phyloP scores from a whole-genome alignment of 2,113 vertebrate genomes.

The Odocoileus hemionus region DNA sequence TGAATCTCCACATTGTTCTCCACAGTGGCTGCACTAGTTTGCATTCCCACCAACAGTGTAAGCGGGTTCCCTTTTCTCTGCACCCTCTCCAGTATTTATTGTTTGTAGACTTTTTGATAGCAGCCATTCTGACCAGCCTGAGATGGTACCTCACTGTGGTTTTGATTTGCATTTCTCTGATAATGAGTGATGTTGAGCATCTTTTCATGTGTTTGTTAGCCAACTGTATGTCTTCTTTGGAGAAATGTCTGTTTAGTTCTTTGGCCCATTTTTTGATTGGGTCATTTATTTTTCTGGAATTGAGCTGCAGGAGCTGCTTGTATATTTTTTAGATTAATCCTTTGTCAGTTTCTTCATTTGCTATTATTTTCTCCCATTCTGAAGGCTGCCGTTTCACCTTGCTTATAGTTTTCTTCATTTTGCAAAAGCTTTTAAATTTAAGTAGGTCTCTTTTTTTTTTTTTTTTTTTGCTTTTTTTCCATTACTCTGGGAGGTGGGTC shows the following conservation, averaged over 20 bases:
- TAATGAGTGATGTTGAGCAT: background rate
- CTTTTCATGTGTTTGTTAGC: background rate
- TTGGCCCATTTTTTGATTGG: background rate
- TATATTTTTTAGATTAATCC: background rate
- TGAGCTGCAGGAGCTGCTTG: background rate
- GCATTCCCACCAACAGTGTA: background rate
- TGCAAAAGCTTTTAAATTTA: background rate
- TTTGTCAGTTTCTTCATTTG: background rate
- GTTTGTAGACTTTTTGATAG: background rate
- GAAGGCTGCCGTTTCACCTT: background rate
- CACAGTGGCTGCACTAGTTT: background rate
- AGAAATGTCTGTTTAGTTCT: background rate
- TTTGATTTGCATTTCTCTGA: background rate
- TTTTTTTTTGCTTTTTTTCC: background rate
- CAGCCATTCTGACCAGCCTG: accelerated
- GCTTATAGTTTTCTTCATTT: background rate
- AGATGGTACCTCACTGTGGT: background rate
- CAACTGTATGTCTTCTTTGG: background rate
- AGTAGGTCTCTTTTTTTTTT: background rate
- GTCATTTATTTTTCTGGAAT: background rate
- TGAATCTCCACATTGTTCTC: background rate
- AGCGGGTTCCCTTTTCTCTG: background rate
- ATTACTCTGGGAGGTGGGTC: background rate
- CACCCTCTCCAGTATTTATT: background rate
- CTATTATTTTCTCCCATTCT: background rate